Conservation (phyloP, 1,140 invertebrate genomes). For the Thaumetopoea pityocampa region DNA sequence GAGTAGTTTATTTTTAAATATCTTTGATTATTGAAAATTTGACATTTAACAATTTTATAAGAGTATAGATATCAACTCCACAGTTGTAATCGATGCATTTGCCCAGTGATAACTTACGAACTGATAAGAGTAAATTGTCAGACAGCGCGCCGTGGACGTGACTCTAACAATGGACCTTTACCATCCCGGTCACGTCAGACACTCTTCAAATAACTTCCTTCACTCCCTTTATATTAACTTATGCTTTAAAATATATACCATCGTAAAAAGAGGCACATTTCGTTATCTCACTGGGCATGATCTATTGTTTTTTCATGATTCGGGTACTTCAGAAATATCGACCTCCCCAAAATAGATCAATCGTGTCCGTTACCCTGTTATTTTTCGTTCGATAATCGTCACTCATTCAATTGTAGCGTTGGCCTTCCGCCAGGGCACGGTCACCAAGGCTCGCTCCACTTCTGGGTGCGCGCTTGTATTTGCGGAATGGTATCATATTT, state of each 20-base stretch:
- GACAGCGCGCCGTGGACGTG: slow-evolving; percentile 45
- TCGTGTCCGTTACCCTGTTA: slow-evolving; percentile 54
- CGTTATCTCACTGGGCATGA: slow-evolving; percentile 51
- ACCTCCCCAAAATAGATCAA: slow-evolving; percentile 63
- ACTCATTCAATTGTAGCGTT: slow-evolving; percentile 64
- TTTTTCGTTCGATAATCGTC: slow-evolving; percentile 59
- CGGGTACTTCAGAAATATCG: slow-evolving; percentile 57
- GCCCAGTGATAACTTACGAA: slow-evolving; percentile 21
- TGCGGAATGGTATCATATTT: slow-evolving; percentile 35
- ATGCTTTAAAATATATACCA: slow-evolving; percentile 34
- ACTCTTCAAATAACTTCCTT: slow-evolving; percentile 40
- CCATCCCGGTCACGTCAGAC: slow-evolving; percentile 47
- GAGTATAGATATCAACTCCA: too few species aligned
- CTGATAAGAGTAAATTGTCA: slow-evolving; percentile 33
- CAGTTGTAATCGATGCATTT: too few species aligned
- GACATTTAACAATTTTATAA: too few species aligned
- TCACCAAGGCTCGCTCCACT: slow-evolving; percentile 43
- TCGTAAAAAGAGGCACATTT: slow-evolving; percentile 49
- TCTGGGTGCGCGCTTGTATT: slow-evolving; percentile 35
- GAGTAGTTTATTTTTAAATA: too few species aligned
- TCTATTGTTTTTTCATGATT: slow-evolving; percentile 47
- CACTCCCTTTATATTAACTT: slow-evolving; percentile 28
- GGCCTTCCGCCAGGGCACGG: slow-evolving; percentile 58
- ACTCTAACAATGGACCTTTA: slow-evolving; percentile 30
- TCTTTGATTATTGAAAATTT: too few species aligned